Percentiles rank a stretch among this genome's conserved stretches.
These are phyloP conservation scores for Orbicella faveolata DNA, from an alignment of 64 coral and sea anemone genomes.

Conservation along the genomic window DNA sequence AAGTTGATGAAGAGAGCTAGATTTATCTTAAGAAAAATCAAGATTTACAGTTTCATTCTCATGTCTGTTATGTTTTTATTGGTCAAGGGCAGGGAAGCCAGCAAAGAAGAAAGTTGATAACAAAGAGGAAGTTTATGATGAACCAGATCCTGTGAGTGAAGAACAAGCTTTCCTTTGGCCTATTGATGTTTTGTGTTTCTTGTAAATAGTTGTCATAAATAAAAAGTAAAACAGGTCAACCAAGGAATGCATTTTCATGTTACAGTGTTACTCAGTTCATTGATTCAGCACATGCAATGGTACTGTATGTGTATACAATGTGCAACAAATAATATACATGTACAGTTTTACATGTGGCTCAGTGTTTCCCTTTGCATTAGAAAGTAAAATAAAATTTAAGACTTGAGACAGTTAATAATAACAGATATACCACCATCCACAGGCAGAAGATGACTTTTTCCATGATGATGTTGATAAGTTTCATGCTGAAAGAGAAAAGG, in stretches of 20 bases:
- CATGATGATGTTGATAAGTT: conserved; percentile 91
- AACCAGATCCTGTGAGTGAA: conserved; percentile 51
- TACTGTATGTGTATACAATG: not conserved
- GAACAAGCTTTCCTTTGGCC: not conserved
- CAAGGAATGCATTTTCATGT: no score
- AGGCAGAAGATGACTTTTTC: conserved; percentile 82
- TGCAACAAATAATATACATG: no score
- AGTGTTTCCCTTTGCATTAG: no score
- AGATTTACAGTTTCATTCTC: no score
- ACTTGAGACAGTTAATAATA: no score
- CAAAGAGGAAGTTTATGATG: conserved; percentile 38
- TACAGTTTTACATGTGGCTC: not conserved
- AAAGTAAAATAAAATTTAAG: no score
- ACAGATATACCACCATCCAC: not conserved
- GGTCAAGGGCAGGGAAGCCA: conserved; percentile 6
- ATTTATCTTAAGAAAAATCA: no score
- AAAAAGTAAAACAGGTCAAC: no score
- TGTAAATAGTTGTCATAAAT: no score
- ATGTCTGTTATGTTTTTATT: not conserved
- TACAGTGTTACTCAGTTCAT: no score
- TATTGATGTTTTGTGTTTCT: not conserved
- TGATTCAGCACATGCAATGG: no score
- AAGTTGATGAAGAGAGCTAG: no score
- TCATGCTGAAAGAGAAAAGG: conserved; percentile 85
- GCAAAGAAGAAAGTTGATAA: not conserved